Conservation (phyloP, 2,888 invertebrate species). For the Thymelicus acteon region DNA sequence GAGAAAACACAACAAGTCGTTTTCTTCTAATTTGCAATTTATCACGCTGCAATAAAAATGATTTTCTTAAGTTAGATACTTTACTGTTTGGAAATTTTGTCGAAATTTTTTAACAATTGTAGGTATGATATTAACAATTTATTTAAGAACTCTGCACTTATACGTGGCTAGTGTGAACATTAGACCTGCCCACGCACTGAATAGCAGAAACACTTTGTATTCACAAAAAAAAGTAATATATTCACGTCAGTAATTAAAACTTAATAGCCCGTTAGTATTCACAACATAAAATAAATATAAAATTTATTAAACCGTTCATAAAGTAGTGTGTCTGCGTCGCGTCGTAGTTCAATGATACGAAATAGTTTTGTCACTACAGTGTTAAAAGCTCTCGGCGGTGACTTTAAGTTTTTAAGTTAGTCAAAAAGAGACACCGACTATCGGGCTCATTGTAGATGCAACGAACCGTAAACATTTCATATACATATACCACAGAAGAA, state of each 20-base stretch:
- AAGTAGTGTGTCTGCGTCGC: constrained; percentile 27
- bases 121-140: too few relatives aligned
- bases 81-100: neutral
- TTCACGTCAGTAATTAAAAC: constrained; percentile 34
- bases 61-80: too few relatives aligned
- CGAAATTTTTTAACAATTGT: neutral
- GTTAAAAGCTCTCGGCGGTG: constrained; percentile 30
- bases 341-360: constrained; percentile 14
- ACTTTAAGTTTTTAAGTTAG: constrained; percentile 13
- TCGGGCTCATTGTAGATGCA: too few relatives aligned
- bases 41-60: too few relatives aligned
- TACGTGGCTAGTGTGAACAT: neutral
- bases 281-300: constrained; percentile 35
- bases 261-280: constrained; percentile 30
- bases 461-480: too few relatives aligned
- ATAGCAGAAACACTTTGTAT: constrained; percentile 25
- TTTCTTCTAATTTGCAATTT: too few relatives aligned
- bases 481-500: too few relatives aligned
- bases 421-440: constrained; percentile 9
- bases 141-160: too few relatives aligned
- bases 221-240: constrained; percentile 21
- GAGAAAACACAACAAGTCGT: too few relatives aligned
- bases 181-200: constrained; percentile 15
- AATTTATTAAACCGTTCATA: constrained; percentile 24
- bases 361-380: constrained; percentile 30